Evolutionary conservation across 2,888 invertebrate species (phyloP).

Genomic region (Lamellibrachia satsuma): DNA sequence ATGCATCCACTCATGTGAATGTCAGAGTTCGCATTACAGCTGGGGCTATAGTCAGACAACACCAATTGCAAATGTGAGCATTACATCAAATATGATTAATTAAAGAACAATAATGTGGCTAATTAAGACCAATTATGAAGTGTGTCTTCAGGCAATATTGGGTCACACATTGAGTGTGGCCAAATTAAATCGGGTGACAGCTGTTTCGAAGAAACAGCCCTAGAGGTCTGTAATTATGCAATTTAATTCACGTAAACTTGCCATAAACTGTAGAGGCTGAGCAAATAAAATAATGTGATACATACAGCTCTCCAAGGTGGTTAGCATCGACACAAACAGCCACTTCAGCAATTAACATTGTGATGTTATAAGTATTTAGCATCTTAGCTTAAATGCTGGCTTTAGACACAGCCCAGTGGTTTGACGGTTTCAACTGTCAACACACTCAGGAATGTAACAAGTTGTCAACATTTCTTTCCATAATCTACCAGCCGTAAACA

Average conservation of each 20-base stretch:
- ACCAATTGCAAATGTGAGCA: not conserved
- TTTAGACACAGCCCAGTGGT: not conserved
- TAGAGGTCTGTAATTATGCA: not conserved
- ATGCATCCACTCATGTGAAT: not conserved
- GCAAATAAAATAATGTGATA: not conserved
- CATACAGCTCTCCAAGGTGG: not conserved
- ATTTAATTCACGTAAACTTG: not conserved
- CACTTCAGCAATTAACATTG: not conserved
- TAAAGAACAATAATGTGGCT: slow-evolving; percentile 3
- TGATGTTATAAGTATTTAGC: not conserved
- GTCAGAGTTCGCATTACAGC: not conserved
- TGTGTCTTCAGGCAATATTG: not conserved
- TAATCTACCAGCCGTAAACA: not conserved
- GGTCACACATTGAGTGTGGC: not conserved
- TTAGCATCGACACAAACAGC: not conserved
- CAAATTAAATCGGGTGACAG: not conserved
- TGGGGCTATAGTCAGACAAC: not conserved
- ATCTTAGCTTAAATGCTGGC: not conserved
- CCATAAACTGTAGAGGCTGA: not conserved
- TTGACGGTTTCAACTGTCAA: not conserved
- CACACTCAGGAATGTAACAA: not conserved
- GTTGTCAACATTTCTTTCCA: not conserved
- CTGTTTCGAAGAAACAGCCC: not conserved
- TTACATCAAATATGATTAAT: not conserved
- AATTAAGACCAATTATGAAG: not conserved